These are phyloP conservation scores for Rynchops niger DNA, from an alignment of 2,113 vertebrate genomes.

Conservation along the genomic window DNA sequence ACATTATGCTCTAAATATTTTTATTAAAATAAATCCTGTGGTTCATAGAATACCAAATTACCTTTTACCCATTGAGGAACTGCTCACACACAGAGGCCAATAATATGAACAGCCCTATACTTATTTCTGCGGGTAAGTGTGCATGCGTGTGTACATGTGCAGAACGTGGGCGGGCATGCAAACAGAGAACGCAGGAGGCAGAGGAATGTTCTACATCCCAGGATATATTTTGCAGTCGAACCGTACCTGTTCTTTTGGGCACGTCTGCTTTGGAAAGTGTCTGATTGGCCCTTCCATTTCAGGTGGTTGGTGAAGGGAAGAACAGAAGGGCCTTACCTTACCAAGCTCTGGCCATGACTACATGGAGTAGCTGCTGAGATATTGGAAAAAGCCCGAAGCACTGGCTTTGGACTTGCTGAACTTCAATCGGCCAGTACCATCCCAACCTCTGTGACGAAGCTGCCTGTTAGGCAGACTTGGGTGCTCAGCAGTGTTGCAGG, in stretches of 20 bases:
- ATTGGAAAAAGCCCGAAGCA: not conserved
- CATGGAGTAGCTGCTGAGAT: rapidly evolving
- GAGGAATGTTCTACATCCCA: not conserved
- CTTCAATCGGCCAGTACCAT: not conserved
- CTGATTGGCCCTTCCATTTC: not conserved
- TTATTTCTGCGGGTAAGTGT: not conserved
- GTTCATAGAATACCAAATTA: not conserved
- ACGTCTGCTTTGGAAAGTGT: not conserved
- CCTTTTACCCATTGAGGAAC: not conserved
- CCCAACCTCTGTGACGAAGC: not conserved
- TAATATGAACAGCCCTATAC: not conserved
- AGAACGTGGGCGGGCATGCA: rapidly evolving
- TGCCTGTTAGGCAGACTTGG: not conserved
- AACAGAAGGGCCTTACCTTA: not conserved
- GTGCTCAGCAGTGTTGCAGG: not conserved
- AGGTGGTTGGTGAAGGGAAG: not conserved
- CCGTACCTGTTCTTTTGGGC: not conserved
- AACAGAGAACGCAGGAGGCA: not conserved
- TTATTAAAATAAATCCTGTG: not conserved
- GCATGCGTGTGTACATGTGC: no score
- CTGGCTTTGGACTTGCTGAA: not conserved
- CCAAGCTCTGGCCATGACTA: not conserved
- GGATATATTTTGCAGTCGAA: not conserved
- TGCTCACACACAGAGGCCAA: not conserved
- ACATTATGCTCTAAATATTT: not conserved